Base-by-base conservation (phyloP, 2,888 invertebrate genomes). In the Proisotoma minuta region DNA sequence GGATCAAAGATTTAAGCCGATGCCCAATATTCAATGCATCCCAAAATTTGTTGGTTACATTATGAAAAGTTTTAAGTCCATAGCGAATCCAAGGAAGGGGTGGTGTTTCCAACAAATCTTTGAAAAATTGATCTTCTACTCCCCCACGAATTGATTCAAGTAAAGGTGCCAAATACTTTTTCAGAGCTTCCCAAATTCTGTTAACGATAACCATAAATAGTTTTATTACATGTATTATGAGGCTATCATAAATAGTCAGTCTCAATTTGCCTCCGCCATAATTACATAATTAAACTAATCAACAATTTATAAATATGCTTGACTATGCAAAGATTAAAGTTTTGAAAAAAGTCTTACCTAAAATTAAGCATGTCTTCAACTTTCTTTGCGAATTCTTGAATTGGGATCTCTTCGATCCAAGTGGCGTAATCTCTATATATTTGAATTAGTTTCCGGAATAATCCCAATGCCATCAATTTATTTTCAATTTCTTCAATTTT, bases 351-450 rank as follows among this genome's bases (percentile, higher is more conserved):
- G 8, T 28, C 60, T 64, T 64, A 73, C 74, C 63, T 65, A 3
- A 66, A 48, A 22, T 61, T 68, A n/a, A 75, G 54, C 24, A 71
- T 66, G n/a, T 63, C 63, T 27, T 64, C 59, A 26, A 71, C 48
- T 4, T 63, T 59, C 10, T 71, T 68, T 3, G 75, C 56, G 56
- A 75, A 75, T 12, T 75, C 75, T 52, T 74, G 72, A 26, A 75
- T 63, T n/a, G 75, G 74, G n/a, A 76, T 64, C 60, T 76, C 75
- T 58, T 76, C 74, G 18, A 76, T 57, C 76, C 76, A 76, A 12
- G 70, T 70, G 1, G 70, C 62, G 60, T 76, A 76, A 22, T 73
- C 72, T 50, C 71, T 48, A 50, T 75, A 75, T 20, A 75, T 26
- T 8, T 63, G 60, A 1, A 71, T 43, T 1, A 68, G 3, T 39